Percentiles rank a stretch among this genome's conserved stretches.
phyloP scores from a whole-genome alignment of 1,140 invertebrate genomes.

The Doryteuthis pealeii region DNA sequence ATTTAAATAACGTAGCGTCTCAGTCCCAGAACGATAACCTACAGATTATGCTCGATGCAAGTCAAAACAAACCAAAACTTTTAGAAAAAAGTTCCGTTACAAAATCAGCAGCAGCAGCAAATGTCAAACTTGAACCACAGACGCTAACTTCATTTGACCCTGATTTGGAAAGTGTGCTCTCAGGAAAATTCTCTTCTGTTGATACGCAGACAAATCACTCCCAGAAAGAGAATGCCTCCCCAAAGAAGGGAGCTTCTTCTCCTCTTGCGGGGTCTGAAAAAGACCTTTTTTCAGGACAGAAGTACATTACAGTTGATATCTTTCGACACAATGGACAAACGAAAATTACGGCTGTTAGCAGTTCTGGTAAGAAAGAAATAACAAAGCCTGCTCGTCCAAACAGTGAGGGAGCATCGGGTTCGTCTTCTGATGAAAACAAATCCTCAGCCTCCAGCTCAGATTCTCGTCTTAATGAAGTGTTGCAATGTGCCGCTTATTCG shows the following conservation, averaged over 20 bases:
- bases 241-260: not conserved
- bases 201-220: not conserved
- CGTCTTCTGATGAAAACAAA: not conserved
- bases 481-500: not conserved
- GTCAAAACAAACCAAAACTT: too few species aligned
- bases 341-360: not conserved
- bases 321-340: not conserved
- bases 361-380: not conserved
- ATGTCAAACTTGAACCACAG: too few species aligned
- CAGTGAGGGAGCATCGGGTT: not conserved
- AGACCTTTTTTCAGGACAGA: not conserved
- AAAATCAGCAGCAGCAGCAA: too few species aligned
- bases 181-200: not conserved
- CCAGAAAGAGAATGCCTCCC: not conserved
- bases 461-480: not conserved
- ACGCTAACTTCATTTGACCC: too few species aligned
- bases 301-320: slow-evolving; percentile 2
- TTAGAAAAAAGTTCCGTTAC: too few species aligned
- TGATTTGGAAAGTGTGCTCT: not conserved
- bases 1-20: not conserved
- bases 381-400: not conserved
- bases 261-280: not conserved
- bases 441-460: not conserved
- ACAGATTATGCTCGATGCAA: too few species aligned
- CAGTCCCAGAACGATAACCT: too few species aligned